Percentiles rank a stretch among this genome's conserved stretches.
These are phyloP conservation scores for Eretmochelys imbricata DNA, from an alignment of 2,113 vertebrate genomes.

Conservation along the genomic window DNA sequence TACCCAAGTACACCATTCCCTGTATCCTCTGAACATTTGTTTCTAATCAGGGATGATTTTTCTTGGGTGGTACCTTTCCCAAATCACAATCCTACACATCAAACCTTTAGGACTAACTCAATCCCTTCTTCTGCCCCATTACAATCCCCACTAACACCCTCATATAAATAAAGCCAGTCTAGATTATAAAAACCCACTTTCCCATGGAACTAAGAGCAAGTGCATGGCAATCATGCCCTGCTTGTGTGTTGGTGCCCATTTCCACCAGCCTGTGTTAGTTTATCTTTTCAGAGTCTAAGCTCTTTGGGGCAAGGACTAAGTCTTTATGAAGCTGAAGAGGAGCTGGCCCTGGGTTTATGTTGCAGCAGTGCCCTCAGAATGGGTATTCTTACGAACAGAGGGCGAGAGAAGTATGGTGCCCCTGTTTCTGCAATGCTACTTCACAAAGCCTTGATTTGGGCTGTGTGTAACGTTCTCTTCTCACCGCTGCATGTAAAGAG, in stretches of 20 bases:
- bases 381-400: neutral
- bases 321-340: neutral
- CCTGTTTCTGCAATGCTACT: neutral
- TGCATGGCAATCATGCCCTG: no score
- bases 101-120: neutral
- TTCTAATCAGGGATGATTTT: neutral
- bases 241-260: neutral
- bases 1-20: neutral
- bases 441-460: neutral
- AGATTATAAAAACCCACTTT: no score
- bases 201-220: no score
- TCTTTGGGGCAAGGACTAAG: neutral
- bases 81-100: neutral
- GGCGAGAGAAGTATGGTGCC: neutral
- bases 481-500: neutral
- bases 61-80: neutral
- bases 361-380: neutral
- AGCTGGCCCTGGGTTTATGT: neutral
- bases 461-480: neutral
- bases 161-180: no score
- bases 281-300: neutral
- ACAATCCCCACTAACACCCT: no score
- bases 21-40: neutral
- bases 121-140: neutral
- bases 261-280: neutral